Conservation (phyloP, 2,113 vertebrate genomes). For the human (Homo sapiens) region GRCh38 chr12:122891501-122892000, state of each 20-base stretch:
- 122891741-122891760: not conserved
- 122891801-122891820: conserved; percentile 60
- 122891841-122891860: conserved; percentile 57
- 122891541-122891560: not conserved
- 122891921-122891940: conserved; percentile 39
- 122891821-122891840: conserved; percentile 51
- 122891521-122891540: not conserved
- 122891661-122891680: not conserved
- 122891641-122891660: not conserved
- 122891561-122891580: not conserved
- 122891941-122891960: not conserved
- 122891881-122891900: conserved; percentile 45
- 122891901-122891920: not conserved
- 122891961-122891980: not conserved
- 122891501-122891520: not conserved
- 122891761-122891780: rapidly evolving
- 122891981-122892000: conserved; percentile 50
- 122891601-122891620: rapidly evolving
- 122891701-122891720: rapidly evolving
- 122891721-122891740: not conserved
- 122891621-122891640: rapidly evolving
- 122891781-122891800: not conserved
- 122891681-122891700: not conserved
- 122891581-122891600: not conserved
- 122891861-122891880: conserved; percentile 56